Base-by-base conservation (phyloP, 1,140 invertebrate genomes). In the Charaxes varanes region DNA sequence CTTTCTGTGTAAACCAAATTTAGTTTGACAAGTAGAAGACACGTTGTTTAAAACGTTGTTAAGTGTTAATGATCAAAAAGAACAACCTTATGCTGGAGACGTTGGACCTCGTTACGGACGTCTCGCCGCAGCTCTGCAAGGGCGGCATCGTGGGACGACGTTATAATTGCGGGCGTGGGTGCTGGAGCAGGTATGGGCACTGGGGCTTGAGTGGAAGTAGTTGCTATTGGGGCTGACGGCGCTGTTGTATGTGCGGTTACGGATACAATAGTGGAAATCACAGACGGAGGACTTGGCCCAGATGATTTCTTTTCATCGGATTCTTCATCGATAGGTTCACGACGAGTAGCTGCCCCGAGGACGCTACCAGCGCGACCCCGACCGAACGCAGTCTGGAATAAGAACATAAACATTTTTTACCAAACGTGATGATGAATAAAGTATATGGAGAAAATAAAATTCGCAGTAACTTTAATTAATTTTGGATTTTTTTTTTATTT, bases 311-410 rank as follows among this genome's bases (percentile, higher is more conserved):
- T 83, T 36, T 87, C 88, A 1, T 92, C 90, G 13, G 86, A 86
- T 19, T 89, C 87, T 71, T 96, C 94, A 53, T 96, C 93, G 43
- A 96, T 96, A 6, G 94, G 94, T 54, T 94, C 93, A 87, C 62
- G 91, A 63, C 61, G 77, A 41, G 82, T 87, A 74, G 48, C 86
- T 62, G 78, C 93, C 84, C 65, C 92, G 86, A 72, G 41, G 10
- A 71, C 64, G 42, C 72, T 69, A 16, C 64, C 61, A 3, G 62
- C 60, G 4, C 73, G 62, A 1, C 53, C 62, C 49, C 90, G 90
- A 11, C 86, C 89, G 27, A 92, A 84, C 61, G 93, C 93, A 26
- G 91, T 90, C 80, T 93, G 91, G 47, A 90, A 13, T 8, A 12
- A 33, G 6, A n/a, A n/a, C n/a, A n/a, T n/a, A n/a, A n/a, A n/a